Percentiles rank a stretch among this genome's conserved stretches.
Conservation (phyloP, 2,113 vertebrate genomes). For the Nesogale talazaci region DNA sequence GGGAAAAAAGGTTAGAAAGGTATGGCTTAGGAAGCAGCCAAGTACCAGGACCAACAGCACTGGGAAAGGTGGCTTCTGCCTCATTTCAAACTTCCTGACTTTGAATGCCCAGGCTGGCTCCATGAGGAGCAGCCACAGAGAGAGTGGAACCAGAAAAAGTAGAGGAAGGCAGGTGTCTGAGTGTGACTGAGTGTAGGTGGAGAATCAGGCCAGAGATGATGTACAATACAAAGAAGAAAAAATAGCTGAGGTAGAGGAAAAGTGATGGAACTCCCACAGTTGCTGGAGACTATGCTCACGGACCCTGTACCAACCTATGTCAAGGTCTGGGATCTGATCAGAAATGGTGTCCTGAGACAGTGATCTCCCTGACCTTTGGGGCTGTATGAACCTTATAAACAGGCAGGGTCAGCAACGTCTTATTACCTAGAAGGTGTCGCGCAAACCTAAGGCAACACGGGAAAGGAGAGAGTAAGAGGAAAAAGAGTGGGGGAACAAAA, state of each 20-base stretch:
- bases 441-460: slow-evolving; percentile 19
- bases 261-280: background rate
- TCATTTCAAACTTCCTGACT: background rate
- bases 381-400: slow-evolving; percentile 20
- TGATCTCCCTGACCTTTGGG: slow-evolving; percentile 47
- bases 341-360: background rate
- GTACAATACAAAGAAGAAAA: background rate
- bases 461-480: background rate
- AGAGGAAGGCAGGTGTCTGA: background rate
- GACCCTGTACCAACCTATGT: background rate
- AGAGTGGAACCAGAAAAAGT: slow-evolving; percentile 3
- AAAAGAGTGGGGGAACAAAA: no score
- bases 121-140: background rate
- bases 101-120: background rate
- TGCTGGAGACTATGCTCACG: background rate
- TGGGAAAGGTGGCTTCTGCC: background rate
- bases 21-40: background rate
- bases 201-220: background rate
- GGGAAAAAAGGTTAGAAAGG: background rate
- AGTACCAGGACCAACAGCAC: background rate
- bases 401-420: slow-evolving; percentile 41
- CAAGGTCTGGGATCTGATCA: slow-evolving; percentile 28
- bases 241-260: background rate
- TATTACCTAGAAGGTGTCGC: background rate
- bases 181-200: background rate